phyloP scores from a whole-genome alignment of 2,888 invertebrate species.

The Spodoptera picta region DNA sequence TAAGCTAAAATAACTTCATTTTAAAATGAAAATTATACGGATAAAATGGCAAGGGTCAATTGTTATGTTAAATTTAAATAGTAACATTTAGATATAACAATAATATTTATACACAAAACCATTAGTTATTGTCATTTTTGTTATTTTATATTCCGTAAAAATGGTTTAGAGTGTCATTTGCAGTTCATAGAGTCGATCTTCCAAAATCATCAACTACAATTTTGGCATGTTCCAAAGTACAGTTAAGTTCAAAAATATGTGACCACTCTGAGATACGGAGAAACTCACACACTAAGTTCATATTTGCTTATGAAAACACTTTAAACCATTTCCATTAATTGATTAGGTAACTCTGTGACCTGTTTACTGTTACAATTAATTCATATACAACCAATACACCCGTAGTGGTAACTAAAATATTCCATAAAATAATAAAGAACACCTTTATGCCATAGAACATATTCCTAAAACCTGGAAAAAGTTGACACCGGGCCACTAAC shows the following conservation, averaged over 20 bases:
- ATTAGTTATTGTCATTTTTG: constrained; percentile 67
- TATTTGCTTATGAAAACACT: constrained; percentile 17
- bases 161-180: constrained; percentile 44
- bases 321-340: constrained; percentile 48
- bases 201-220: no score
- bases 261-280: no score
- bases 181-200: no score
- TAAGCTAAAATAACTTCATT: constrained; percentile 13
- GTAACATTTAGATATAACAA: constrained; percentile 53
- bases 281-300: no score
- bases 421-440: constrained; percentile 3
- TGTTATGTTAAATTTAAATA: constrained; percentile 16
- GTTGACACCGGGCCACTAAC: neutral
- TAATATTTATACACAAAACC: constrained; percentile 53
- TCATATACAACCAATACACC: constrained; percentile 52
- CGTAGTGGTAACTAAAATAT: constrained; percentile 52
- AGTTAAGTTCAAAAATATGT: no score
- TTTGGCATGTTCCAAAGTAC: no score
- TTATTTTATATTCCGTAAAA: constrained; percentile 41
- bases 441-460: constrained; percentile 2
- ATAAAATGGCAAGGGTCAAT: constrained; percentile 19
- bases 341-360: constrained; percentile 40
- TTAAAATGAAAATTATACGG: neutral
- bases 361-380: constrained; percentile 22
- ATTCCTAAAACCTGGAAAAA: neutral